phyloP scores from a whole-genome alignment of 2,113 vertebrate genomes.

The Polyodon spathula region DNA sequence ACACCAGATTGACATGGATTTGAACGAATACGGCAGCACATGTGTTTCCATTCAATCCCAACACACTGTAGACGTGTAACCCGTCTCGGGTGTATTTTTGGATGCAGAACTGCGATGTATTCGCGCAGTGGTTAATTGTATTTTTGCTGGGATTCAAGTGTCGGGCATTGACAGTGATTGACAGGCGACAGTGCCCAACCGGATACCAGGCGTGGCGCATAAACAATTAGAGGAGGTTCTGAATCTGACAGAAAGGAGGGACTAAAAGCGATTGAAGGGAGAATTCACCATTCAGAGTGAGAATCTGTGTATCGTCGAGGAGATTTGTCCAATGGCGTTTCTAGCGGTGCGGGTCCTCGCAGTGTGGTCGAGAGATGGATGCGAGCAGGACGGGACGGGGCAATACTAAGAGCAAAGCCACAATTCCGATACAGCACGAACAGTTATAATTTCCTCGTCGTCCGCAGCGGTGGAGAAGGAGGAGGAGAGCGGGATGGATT shows the following conservation, averaged over 20 bases:
- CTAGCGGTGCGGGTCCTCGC: constrained; percentile 15
- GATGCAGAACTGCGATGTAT: too few species aligned
- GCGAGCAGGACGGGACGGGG: constrained; percentile 12
- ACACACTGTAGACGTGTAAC: too few species aligned
- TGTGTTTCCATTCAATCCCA: too few species aligned
- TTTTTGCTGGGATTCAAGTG: too few species aligned
- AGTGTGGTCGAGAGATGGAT: constrained; percentile 11
- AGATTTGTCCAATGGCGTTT: constrained; percentile 19
- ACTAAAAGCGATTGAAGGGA: constrained; percentile 23
- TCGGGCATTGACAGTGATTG: too few species aligned
- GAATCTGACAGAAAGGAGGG: constrained; percentile 8
- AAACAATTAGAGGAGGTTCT: not conserved
- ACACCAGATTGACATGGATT: too few species aligned
- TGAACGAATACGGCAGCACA: too few species aligned
- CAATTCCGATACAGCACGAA: not conserved
- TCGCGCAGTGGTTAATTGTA: too few species aligned
- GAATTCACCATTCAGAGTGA: constrained; percentile 34
- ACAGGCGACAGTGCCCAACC: not conserved
- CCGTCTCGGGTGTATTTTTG: too few species aligned
- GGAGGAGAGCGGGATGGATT: not conserved
- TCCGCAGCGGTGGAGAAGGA: too few species aligned
- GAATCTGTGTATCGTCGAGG: constrained; percentile 18
- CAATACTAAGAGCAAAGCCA: constrained; percentile 6
- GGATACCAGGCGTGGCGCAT: not conserved
- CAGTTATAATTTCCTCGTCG: not conserved